Base-by-base conservation (phyloP, 1,140 invertebrate genomes). In the Anoplolepis gracilipes region DNA sequence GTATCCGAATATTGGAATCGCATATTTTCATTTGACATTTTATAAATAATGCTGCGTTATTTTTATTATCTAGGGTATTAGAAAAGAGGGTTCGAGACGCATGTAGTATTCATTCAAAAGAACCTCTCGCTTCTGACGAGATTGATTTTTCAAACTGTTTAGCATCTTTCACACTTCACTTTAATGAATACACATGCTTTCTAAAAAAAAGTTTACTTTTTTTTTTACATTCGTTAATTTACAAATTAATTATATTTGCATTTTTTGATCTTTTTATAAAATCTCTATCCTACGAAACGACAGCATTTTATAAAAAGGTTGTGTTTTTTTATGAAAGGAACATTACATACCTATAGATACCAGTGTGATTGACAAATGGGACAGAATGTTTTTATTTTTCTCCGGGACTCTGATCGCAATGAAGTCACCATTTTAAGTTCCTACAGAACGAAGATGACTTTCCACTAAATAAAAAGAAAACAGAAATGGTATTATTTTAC, bases 381-480 rank as follows among this genome's bases (percentile, higher is more conserved):
- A 13, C 53, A 70, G 11, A 39, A 87, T 57, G 64, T 84, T 90
- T 90, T 90, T 39, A 87, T 88, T 88, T 92, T 92, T 91, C 46
- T 49, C 75, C 73, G 90, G 90, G 89, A 88, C 91, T 93, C 88
- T 84, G 84, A 30, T 81, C 49, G 19, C 46, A 25, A 11, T 78
- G 73, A 91, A 87, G 91, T 91, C 93, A 88, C 90, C 93, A 93
- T 94, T 93, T 92, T 94, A 93, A 94, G 93, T 94, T 94, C 93
- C 93, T 94, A 94, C 90, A 90, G 16, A 46, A 77, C 57, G 90
- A 88, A 89, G 88, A 94, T 93, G 91, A 92, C 89, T 91, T 90
- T 91, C 87, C 85, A 85, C 67, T 87, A 70, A 85, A 61, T 64
- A 53, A 55, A 22, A 28, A 57, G 0, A 28, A 79, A 79, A 79